Base-by-base conservation (phyloP, 2,797 vertebrate species). In the Odontamblyopus lacepedii region DNA sequence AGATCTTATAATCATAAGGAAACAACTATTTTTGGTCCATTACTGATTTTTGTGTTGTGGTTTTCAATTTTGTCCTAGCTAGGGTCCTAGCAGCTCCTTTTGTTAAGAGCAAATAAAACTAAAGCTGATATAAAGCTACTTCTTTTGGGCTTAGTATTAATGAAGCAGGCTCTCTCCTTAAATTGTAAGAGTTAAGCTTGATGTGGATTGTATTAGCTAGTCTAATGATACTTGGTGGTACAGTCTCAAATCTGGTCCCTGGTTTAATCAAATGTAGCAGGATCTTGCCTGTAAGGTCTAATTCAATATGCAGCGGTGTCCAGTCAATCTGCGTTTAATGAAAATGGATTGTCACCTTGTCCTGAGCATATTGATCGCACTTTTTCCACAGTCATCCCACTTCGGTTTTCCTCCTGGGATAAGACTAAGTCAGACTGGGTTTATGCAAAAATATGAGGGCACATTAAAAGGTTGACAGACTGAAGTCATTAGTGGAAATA, bases 401-500 rank as follows among this genome's bases (percentile, higher is more conserved):
- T 51, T 19, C 18, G 5, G 26, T 50, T 50, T 6, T 50, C 15
- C 6, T 29, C 23, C 63, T 13, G 18, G 2, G 29, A 38, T 12
- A 60, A 75, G 38, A 23, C 55, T 50, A 30, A 76, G 65, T 38
- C 0, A 71, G 73, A 27, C 32, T 23, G 0, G 0, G 7, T 63
- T 44, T 27, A 44, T 63, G 41, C 41, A 72, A 44, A 61, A 30
- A 63, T 53, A 67, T 65, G 53, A 9, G 56, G 57, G 19, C 44
- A 63, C 41, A 76, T 72, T 35, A 50, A 78, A 70, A 18, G 23
- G 27, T 59, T 76, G 66, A 44, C 66, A 79, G 48, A 60, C 48
- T 57, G 62, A 15, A 73, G 69, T 67, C 70, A 79, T 74, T 72
- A 73, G 73, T 74, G 53, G 64, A 71, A 72, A 67, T 48, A 62